Percentiles rank a stretch among this genome's conserved stretches.
Conservation (phyloP, 2,113 vertebrate genomes). For the Smithornis capensis region DNA sequence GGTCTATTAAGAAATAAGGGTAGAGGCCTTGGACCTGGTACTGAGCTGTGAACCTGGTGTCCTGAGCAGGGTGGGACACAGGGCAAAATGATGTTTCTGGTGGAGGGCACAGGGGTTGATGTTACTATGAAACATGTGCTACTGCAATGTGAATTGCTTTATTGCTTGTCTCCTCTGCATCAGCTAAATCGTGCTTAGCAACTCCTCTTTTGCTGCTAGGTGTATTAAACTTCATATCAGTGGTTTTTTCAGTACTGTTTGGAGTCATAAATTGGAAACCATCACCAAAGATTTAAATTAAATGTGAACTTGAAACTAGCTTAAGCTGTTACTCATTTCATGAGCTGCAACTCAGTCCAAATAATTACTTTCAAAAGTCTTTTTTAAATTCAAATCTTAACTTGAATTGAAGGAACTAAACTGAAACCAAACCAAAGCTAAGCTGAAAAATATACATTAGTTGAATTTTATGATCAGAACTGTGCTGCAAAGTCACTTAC, state of each 20-base stretch:
- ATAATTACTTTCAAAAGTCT: background rate
- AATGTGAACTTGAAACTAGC: background rate
- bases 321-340: background rate
- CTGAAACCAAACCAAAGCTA: background rate
- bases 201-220: background rate
- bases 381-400: background rate
- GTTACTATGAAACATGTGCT: background rate
- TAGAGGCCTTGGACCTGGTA: background rate
- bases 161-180: background rate
- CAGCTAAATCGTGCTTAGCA: background rate
- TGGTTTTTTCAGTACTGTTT: background rate
- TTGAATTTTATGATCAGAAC: background rate
- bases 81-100: background rate
- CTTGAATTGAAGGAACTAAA: background rate
- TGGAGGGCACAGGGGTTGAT: background rate
- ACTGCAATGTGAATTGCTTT: background rate
- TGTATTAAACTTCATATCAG: background rate
- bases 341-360: background rate
- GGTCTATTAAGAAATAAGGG: background rate
- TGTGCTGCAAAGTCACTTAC: background rate
- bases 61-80: background rate
- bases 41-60: background rate
- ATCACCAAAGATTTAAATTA: background rate
- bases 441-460: background rate
- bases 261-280: background rate